Evolutionary conservation across 2,888 invertebrate species (phyloP).

Genomic region (Leptinotarsa rubiginosa): DNA sequence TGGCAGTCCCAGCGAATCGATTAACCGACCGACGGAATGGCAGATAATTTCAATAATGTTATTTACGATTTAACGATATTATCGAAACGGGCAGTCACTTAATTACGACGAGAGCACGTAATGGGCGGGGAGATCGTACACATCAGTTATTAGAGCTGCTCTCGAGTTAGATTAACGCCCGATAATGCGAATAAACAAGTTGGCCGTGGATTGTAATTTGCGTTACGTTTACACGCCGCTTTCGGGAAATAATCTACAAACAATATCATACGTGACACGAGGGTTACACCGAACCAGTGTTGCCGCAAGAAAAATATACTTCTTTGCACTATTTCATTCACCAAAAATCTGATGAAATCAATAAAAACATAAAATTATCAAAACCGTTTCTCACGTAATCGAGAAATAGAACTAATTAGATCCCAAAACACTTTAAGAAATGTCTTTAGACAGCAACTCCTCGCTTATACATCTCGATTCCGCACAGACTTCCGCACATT

Average conservation of each 20-base stretch:
- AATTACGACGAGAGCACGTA: slow-evolving; percentile 43
- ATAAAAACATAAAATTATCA: no score
- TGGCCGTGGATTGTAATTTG: slow-evolving; percentile 28
- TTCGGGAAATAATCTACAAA: slow-evolving; percentile 12
- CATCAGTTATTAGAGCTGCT: slow-evolving; percentile 44
- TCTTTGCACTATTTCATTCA: no score
- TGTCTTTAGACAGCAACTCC: no score
- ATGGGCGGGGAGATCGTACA: slow-evolving; percentile 42
- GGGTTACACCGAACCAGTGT: background rate
- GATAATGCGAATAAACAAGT: slow-evolving; percentile 45
- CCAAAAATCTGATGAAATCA: no score
- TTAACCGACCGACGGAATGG: slow-evolving; percentile 34
- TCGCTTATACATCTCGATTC: no score
- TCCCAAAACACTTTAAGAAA: no score
- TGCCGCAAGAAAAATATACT: no score
- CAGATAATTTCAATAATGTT: slow-evolving; percentile 45
- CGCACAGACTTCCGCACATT: no score
- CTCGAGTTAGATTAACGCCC: slow-evolving; percentile 41
- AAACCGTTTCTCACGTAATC: no score
- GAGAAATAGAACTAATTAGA: no score
- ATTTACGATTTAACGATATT: slow-evolving; percentile 47
- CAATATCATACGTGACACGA: slow-evolving; percentile 9
- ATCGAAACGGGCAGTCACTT: slow-evolving; percentile 46
- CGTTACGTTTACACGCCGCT: background rate
- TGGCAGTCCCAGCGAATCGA: slow-evolving; percentile 33